Evolutionary conservation across 2,888 invertebrate species (phyloP), one percentile per base, ranked within the genome.

Genomic region (Xestoiulus laeticollis): DNA sequence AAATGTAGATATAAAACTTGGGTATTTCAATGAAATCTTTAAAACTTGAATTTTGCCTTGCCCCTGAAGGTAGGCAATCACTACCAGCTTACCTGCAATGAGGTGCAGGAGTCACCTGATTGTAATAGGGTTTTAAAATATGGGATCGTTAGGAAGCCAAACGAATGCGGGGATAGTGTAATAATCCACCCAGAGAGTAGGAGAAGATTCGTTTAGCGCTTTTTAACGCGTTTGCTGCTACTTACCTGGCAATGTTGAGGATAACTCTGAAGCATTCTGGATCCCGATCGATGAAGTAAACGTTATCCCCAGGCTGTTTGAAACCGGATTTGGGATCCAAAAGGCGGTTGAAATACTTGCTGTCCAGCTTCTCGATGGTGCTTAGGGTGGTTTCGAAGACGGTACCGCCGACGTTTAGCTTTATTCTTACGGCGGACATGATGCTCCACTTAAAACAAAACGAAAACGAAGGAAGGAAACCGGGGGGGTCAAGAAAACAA

Each of bases 221-320:
- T 38, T 38, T 38, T 78, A 26, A n/a, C 53, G n/a, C n/a, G 53
- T n/a, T n/a, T 48, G 1, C 30, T 78, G 78, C 30, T 78, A 12
- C 78, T 87, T 88, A 88, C 88, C 88, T 88, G 30, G 89, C 89
- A 32, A 89, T 89, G 44, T 89, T 89, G 10, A 89, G 88, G 48
- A 89, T 88, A 2, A 89, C 87, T 22, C 89, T 83, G 59, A 89
- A 89, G 44, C 89, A 89, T 43, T 89, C 89, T n/a, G 89, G 89
- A 78, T 89, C 89, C 19, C 89, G 59, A 78, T 89, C 89, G 59
- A 89, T 88, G 44, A 89, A 89, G 82, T 85, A 85, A 30, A 89
- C 85, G 43, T 85, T 87, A 32, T 89, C 89, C 44, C 26, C 68
- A 22, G 89, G 89, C 68, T 89, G 89, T 30, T 68, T 44, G 33